Percentiles rank a stretch among this genome's conserved stretches.
These are phyloP conservation scores for Peromyscus aztecus DNA, from an alignment of 2,797 vertebrate species.

Conservation along the genomic window DNA sequence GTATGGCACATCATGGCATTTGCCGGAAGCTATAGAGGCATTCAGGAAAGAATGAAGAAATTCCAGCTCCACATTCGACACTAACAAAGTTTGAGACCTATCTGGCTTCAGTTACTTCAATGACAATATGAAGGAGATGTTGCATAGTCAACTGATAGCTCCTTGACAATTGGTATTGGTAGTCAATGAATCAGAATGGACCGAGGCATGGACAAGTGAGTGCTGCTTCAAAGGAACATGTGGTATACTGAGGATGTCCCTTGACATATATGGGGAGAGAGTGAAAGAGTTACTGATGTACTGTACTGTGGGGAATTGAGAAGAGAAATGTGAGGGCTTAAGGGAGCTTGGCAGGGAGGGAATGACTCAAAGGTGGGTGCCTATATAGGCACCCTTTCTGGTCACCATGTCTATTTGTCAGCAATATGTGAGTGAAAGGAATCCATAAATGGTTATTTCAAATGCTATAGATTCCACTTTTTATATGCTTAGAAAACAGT, in stretches of 20 bases:
- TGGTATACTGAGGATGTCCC: not conserved
- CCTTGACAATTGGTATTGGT: not conserved
- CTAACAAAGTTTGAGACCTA: not conserved
- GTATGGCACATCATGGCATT: not conserved
- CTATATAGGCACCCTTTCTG: too few relatives aligned
- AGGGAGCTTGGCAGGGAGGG: not conserved
- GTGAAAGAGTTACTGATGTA: not conserved
- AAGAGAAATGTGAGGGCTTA: not conserved
- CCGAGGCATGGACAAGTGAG: not conserved
- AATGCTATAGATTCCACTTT: not conserved
- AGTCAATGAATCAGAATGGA: not conserved
- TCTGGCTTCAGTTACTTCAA: slow-evolving; percentile 9
- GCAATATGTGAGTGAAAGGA: not conserved
- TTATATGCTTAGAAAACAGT: not conserved
- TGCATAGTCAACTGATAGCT: not conserved
- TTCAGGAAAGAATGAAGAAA: not conserved
- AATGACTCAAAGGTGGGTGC: not conserved
- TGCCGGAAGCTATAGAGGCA: not conserved
- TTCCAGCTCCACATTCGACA: not conserved
- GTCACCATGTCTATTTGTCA: not conserved
- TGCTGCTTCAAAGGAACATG: not conserved
- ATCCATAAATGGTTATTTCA: not conserved
- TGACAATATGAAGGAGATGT: not conserved
- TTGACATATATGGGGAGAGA: not conserved
- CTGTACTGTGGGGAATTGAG: too few relatives aligned